phyloP scores from a whole-genome alignment of 1,140 invertebrate genomes.

The Acromyrmex echinatior region DNA sequence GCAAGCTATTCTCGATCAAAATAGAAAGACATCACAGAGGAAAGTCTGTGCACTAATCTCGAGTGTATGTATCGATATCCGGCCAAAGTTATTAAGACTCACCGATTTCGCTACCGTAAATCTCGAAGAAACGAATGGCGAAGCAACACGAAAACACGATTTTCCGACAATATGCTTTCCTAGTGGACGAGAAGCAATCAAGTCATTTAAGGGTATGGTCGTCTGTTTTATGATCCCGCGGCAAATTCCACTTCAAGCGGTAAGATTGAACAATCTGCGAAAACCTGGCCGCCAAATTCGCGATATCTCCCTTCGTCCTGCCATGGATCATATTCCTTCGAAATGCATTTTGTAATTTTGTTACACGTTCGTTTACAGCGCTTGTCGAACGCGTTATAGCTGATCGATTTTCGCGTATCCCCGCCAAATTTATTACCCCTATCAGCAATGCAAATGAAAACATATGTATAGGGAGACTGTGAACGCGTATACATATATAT shows the following conservation, averaged over 20 bases:
- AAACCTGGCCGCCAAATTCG: slow-evolving; percentile 51
- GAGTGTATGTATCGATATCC: slow-evolving; percentile 42
- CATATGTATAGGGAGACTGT: background rate
- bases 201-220: slow-evolving; percentile 64
- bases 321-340: background rate
- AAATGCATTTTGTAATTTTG: slow-evolving; percentile 33
- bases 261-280: slow-evolving; percentile 66
- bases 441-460: slow-evolving; percentile 53
- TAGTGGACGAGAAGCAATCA: slow-evolving; percentile 70
- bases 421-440: slow-evolving; percentile 37
- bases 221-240: slow-evolving; percentile 67
- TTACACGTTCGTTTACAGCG: slow-evolving; percentile 12
- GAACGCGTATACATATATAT: background rate
- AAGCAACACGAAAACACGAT: slow-evolving; percentile 64
- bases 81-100: slow-evolving; percentile 62
- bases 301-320: slow-evolving; percentile 21
- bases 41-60: slow-evolving; percentile 48
- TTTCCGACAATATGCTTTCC: slow-evolving; percentile 73
- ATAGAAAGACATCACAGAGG: slow-evolving; percentile 34
- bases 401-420: slow-evolving; percentile 9
- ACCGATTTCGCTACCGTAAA: slow-evolving; percentile 63
- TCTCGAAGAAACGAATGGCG: slow-evolving; percentile 55
- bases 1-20: slow-evolving; percentile 20
- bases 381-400: slow-evolving; percentile 8
- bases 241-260: slow-evolving; percentile 23